phyloP scores from a whole-genome alignment of 1,140 invertebrate species.

The Cydia strobilella region DNA sequence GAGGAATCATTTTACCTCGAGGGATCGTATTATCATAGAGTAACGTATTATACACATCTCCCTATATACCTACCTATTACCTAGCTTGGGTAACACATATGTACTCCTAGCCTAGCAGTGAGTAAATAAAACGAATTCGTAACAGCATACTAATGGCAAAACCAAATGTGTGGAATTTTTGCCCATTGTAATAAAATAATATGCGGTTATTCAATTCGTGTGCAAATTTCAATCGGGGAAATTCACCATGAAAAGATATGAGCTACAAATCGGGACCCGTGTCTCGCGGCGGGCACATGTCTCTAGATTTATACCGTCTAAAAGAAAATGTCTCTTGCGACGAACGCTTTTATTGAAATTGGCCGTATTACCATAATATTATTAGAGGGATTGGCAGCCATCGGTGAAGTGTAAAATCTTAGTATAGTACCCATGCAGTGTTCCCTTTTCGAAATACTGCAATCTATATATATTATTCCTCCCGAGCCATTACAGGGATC shows the following conservation, averaged over 20 bases:
- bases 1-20: too few species aligned
- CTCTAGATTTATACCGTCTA: constrained; percentile 67
- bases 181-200: constrained; percentile 35
- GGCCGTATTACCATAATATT: constrained; percentile 76
- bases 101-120: too few species aligned
- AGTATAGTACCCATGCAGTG: constrained; percentile 63
- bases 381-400: constrained; percentile 75
- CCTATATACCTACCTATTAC: too few species aligned
- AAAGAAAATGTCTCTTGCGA: constrained; percentile 65
- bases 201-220: constrained; percentile 27
- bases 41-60: too few species aligned
- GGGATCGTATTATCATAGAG: too few species aligned
- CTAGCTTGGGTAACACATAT: too few species aligned
- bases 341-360: constrained; percentile 77
- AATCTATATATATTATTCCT: constrained; percentile 69
- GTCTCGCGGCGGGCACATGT: constrained; percentile 65
- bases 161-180: background rate
- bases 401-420: constrained; percentile 71
- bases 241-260: constrained; percentile 57
- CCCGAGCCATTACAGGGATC: constrained; percentile 62
- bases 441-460: constrained; percentile 63
- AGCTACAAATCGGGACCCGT: constrained; percentile 69
- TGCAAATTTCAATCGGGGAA: constrained; percentile 26
- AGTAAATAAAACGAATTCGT: background rate
- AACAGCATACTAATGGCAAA: background rate